Evolutionary conservation across 2,888 invertebrate species (phyloP).

Genomic region (Pediacus dermestoides): DNA sequence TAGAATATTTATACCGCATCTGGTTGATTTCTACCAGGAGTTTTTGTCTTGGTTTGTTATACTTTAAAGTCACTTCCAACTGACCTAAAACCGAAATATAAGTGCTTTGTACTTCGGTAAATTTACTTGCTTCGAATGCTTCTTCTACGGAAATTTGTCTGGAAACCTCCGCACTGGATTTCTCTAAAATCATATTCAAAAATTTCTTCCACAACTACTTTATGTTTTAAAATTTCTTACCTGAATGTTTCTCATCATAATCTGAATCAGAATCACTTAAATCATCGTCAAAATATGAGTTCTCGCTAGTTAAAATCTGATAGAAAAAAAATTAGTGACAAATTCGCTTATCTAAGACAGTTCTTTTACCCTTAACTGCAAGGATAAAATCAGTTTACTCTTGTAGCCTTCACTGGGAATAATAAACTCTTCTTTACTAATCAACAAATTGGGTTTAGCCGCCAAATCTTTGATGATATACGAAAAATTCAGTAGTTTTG

Average conservation of each 20-base stretch:
- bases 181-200: constrained; percentile 3
- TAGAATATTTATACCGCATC: constrained; percentile 61
- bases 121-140: too few species aligned
- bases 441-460: constrained; percentile 64
- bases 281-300: constrained; percentile 29
- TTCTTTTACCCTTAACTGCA: constrained; percentile 55
- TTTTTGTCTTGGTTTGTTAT: constrained; percentile 75
- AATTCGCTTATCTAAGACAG: constrained; percentile 2
- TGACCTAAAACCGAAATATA: constrained; percentile 56
- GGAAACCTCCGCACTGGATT: background rate
- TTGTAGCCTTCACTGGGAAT: constrained; percentile 71
- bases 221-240: constrained; percentile 5
- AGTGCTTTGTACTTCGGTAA: too few species aligned
- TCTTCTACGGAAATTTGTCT: constrained; percentile 3
- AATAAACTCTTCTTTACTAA: constrained; percentile 70
- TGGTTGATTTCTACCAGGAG: constrained; percentile 79
- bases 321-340: constrained; percentile 13
- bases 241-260: constrained; percentile 16
- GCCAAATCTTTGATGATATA: constrained; percentile 67
- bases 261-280: constrained; percentile 30
- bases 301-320: constrained; percentile 40
- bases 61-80: constrained; percentile 76
- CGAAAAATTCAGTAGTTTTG: constrained; percentile 64
- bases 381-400: constrained; percentile 69
- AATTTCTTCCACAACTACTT: constrained; percentile 8